Base-by-base conservation (phyloP, 64 coral and sea anemone species). In the Trachythela sp. region DNA sequence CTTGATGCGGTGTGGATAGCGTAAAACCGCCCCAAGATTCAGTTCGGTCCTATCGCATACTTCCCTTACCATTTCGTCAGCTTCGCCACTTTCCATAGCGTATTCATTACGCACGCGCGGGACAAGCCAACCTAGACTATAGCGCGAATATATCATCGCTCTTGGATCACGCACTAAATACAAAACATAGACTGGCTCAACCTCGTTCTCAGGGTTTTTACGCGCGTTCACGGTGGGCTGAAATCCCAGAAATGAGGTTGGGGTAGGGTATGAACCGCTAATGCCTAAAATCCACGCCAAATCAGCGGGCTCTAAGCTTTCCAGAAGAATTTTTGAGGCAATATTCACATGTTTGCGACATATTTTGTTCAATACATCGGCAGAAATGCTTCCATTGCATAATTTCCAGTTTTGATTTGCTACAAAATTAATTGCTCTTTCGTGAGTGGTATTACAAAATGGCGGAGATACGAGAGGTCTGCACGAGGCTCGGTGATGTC, bases 101-200 rank as follows among this genome's bases (percentile, higher is more conserved):
- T 34, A 26, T 17, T 77, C 84, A 24, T 35, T 58, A 0, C 84
- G 58, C 2, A 85, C 87, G 18, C 64, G 42, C 22, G 92, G 89
- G 17, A 45, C 75, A 88, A 77, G 32, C 95, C 92, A 97, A 26
- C 95, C 92, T n/a, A 97, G 88, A 7, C 83, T 58, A 20, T 87
- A 83, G 30, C 94, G 42, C 1, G 95, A 97, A 1, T 88, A 86
- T 4, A 94, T 76, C 7, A 94, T 86, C 17, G 95, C 95, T n/a
- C 95, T 48, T 13, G 95, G 95, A 37, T 97, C 95, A 33, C 95
- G 95, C 36, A 92, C 86, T 84, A 97, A 90, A 30, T 97, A 91
- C 77, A 97, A 40, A 76, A 97, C 83, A 40, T 91, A 91, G 22
- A 97, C 39, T 64, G 18, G 15, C 26, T 18, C 13, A 52, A 0